Conservation (phyloP, 2,888 invertebrate genomes). For the Phengaris arion region DNA sequence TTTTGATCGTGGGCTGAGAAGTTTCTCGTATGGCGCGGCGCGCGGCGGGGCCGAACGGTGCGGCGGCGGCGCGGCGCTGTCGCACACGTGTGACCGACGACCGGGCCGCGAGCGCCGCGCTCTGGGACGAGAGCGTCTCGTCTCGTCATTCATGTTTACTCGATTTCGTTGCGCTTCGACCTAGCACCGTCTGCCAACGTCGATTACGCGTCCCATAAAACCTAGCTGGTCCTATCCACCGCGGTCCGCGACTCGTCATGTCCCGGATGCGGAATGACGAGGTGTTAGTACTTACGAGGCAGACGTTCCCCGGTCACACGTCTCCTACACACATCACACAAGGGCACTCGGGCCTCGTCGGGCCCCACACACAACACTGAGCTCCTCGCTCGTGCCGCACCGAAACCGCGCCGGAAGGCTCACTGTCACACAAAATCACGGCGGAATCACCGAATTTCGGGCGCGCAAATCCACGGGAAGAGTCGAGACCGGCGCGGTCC, state of each 20-base stretch:
- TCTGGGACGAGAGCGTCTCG: slow-evolving; percentile 41
- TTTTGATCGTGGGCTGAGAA: slow-evolving; percentile 50
- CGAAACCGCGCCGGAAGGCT: slow-evolving; percentile 69
- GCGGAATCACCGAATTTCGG: slow-evolving; percentile 74
- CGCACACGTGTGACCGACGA: slow-evolving; percentile 64
- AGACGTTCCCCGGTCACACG: slow-evolving; percentile 72
- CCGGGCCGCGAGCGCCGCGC: slow-evolving; percentile 56
- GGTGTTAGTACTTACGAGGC: slow-evolving; percentile 70
- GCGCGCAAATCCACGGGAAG: slow-evolving; percentile 80
- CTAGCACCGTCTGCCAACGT: slow-evolving; percentile 52
- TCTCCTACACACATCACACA: slow-evolving; percentile 74
- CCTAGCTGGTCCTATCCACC: slow-evolving; percentile 47
- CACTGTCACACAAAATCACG: slow-evolving; percentile 72
- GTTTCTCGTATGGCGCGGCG: slow-evolving; percentile 43
- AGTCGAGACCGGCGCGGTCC: slow-evolving; percentile 82
- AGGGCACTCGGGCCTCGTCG: slow-evolving; percentile 67
- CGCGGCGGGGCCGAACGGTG: slow-evolving; percentile 36
- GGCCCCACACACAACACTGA: slow-evolving; percentile 73
- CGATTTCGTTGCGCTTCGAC: slow-evolving; percentile 51
- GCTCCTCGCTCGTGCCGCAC: slow-evolving; percentile 60
- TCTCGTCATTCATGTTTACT: slow-evolving; percentile 65
- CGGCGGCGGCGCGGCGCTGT: slow-evolving; percentile 45
- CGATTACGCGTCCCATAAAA: slow-evolving; percentile 48
- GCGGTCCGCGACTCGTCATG: slow-evolving; percentile 42
- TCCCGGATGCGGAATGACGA: slow-evolving; percentile 44